Conservation (phyloP, 2,113 vertebrate species). For the Pitta sordida region DNA sequence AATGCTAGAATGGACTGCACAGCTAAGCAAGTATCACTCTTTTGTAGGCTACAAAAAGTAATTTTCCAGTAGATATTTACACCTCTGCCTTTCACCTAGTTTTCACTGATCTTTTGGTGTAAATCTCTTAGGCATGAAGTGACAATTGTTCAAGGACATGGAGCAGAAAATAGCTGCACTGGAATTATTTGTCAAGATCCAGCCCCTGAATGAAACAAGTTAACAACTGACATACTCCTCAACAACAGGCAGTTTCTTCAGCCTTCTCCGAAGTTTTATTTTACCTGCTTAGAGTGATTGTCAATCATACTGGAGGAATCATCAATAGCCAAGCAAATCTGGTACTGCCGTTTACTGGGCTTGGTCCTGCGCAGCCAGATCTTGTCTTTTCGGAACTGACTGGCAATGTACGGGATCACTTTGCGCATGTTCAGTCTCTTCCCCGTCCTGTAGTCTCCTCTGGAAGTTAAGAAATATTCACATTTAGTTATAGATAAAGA, state of each 20-base stretch:
- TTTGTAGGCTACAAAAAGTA: neutral
- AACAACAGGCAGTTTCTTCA: neutral
- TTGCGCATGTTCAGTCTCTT: slow-evolving; percentile 98
- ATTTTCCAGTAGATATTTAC: neutral
- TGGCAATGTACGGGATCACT: slow-evolving; percentile 97
- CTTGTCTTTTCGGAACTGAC: slow-evolving; percentile 97
- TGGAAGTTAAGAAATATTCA: slow-evolving; percentile 48
- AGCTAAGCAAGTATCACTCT: neutral
- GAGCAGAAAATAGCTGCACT: neutral
- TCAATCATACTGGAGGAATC: slow-evolving; percentile 98
- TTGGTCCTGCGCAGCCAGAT: slow-evolving; percentile 97
- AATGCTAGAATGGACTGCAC: neutral
- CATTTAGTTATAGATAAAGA: neutral
- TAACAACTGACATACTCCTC: neutral
- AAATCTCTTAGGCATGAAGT: neutral
- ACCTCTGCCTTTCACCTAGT: neutral
- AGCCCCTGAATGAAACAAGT: neutral
- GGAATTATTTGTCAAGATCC: neutral
- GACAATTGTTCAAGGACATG: neutral
- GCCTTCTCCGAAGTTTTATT: neutral
- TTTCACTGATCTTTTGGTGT: neutral
- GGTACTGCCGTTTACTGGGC: slow-evolving; percentile 96
- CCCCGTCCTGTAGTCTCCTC: slow-evolving; percentile 94
- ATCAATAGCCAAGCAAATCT: slow-evolving; percentile 95
- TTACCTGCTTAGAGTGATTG: slow-evolving; percentile 98